A percentile compares a stretch with the other conserved stretches of the same genome.
Conservation (phyloP, 2,113 vertebrate species). For the Hypanus sabinus region DNA sequence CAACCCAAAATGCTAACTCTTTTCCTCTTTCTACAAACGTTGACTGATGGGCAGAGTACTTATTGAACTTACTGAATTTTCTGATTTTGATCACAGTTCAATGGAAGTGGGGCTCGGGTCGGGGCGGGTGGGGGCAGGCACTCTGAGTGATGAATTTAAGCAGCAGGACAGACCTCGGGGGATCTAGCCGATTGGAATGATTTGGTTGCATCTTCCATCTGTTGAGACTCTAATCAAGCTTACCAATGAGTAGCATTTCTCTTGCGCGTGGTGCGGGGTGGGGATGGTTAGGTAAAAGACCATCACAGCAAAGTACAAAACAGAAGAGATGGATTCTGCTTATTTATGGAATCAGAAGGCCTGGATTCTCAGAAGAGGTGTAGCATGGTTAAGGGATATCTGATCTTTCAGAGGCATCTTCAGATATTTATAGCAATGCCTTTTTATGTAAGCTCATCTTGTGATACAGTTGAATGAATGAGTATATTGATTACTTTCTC, state of each 20-base stretch:
- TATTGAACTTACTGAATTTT: too few species aligned
- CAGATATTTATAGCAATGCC: slow-evolving; percentile 58
- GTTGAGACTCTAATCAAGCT: neutral
- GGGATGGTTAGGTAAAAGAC: neutral
- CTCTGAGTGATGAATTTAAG: neutral
- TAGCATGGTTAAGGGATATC: neutral
- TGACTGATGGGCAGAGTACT: too few species aligned
- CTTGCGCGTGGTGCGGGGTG: too few species aligned
- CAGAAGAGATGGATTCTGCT: neutral
- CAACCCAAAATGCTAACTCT: too few species aligned
- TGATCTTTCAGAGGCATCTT: neutral
- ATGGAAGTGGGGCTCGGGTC: too few species aligned
- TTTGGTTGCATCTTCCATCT: neutral
- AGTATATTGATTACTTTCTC: slow-evolving; percentile 79
- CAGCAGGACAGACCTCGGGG: neutral
- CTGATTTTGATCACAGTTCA: too few species aligned
- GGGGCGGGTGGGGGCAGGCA: too few species aligned
- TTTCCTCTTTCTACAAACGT: too few species aligned
- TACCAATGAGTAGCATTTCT: neutral
- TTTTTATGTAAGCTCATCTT: slow-evolving; percentile 75
- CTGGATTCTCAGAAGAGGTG: neutral
- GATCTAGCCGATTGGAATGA: neutral
- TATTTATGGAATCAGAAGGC: neutral
- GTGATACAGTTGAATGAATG: slow-evolving; percentile 73
- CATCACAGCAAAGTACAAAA: neutral